Evolutionary conservation across 2,888 invertebrate species (phyloP), one percentile per base, ranked within the genome.

Genomic region (Troides oblongomaculatus): DNA sequence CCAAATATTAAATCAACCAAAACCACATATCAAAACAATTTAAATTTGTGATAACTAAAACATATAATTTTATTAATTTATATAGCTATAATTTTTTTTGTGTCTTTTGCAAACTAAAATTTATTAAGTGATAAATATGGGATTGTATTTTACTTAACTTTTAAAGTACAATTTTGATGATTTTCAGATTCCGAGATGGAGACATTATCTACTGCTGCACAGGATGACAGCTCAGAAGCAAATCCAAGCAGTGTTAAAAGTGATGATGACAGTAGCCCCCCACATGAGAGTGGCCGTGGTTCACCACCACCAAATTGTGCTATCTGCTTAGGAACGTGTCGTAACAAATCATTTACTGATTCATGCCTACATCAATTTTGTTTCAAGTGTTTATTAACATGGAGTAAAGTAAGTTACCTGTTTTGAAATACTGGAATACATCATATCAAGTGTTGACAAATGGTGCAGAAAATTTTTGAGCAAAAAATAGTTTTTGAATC

Each of bases 331-430:
- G 97, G 97, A 30, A 95, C 95, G 74, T 95, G 97, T 79, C 94
- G 95, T 70, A 97, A 98, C 83, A 97, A 97, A 82, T 98, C 97
- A 43, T 97, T 97, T 84, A 97, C 98, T 0, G 97, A 99, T 84
- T 96, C 96, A 64, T 99, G 99, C 84, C 94, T 97, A 84, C 99
- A 99, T 87, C 96, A 97, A 84, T 99, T 99, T 86, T 99, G 99
- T 85, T 99, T 98, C 84, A 96, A 95, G 74, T 99, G 99, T 83
- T 93, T 99, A 46, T 88, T 97, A 72, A 97, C 97, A 81, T 99
- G 99, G 99, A 98, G 98, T 69, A 98, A 97, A 93, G 96, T 96
- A 84, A 84, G 84, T 71, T 61, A 58, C 67, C 36, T 25, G 62
- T 23, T 53, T 65, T 56, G 46, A 43, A 23, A n/a, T n/a, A n/a